These are phyloP conservation scores for Oceanodroma leucorhoa DNA, from an alignment of 2,797 vertebrate species.

Conservation along the genomic window DNA sequence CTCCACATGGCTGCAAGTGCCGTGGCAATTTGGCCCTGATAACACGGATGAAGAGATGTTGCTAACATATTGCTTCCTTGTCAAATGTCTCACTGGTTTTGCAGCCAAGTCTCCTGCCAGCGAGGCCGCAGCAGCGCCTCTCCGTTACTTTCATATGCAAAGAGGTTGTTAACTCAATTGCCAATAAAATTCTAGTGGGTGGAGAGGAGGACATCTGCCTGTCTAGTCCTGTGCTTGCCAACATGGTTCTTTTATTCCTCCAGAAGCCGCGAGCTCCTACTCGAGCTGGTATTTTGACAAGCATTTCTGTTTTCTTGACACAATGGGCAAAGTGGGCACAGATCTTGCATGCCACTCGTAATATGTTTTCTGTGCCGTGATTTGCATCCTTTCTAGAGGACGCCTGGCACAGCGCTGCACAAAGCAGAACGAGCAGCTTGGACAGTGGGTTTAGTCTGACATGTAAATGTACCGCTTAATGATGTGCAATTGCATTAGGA, in stretches of 20 bases:
- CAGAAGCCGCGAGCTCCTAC: conserved; percentile 46
- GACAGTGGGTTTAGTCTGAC: conserved; percentile 37
- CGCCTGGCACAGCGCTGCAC: background rate
- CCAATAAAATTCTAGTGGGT: conserved; percentile 70
- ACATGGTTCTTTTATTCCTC: conserved; percentile 58
- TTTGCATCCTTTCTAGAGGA: conserved; percentile 28
- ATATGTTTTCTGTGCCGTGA: background rate
- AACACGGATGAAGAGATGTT: conserved; percentile 49
- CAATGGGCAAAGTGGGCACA: conserved; percentile 54
- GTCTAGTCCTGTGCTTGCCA: conserved; percentile 61
- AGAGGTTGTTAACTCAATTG: conserved; percentile 67
- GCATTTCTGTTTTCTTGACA: conserved; percentile 67
- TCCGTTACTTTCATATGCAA: conserved; percentile 66
- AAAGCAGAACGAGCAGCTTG: conserved; percentile 30
- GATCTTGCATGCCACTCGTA: conserved; percentile 32
- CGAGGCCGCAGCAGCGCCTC: conserved; percentile 48
- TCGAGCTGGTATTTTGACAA: conserved; percentile 65
- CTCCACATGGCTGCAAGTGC: conserved; percentile 66
- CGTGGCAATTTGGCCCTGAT: conserved; percentile 59
- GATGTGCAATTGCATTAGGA: background rate
- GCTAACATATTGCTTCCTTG: conserved; percentile 69
- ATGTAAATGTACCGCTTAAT: background rate
- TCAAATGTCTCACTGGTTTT: conserved; percentile 68
- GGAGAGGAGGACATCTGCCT: conserved; percentile 70
- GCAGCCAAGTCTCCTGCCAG: conserved; percentile 68